A percentile compares a stretch with the other conserved stretches of the same genome.
phyloP scores from a whole-genome alignment of 2,797 vertebrate genomes.

The Lacerta bilineata region DNA sequence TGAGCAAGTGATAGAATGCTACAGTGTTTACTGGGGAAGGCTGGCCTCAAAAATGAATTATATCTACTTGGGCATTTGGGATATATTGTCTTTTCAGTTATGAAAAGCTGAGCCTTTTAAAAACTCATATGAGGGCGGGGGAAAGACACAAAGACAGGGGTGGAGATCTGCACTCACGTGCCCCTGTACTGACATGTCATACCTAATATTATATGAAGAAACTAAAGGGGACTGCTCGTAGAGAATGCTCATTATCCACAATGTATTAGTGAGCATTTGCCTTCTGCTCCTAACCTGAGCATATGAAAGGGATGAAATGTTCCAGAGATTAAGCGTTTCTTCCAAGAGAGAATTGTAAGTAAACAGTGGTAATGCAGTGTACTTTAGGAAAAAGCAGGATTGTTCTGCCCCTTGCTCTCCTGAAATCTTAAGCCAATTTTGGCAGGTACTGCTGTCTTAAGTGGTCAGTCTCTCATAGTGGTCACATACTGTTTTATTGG shows the following conservation, averaged over 20 bases:
- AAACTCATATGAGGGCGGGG: too few species aligned
- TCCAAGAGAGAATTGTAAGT: slow-evolving; percentile 60
- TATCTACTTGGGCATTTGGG: background rate
- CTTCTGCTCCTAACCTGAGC: slow-evolving; percentile 49
- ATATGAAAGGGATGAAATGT: slow-evolving; percentile 51
- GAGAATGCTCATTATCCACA: slow-evolving; percentile 25
- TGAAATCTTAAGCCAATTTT: slow-evolving; percentile 75
- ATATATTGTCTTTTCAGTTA: background rate
- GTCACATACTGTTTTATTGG: slow-evolving; percentile 85
- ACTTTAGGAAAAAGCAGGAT: slow-evolving; percentile 64
- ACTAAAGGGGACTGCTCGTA: slow-evolving; percentile 44
- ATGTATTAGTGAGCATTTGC: slow-evolving; percentile 23
- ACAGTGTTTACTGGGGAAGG: background rate
- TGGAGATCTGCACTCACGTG: background rate
- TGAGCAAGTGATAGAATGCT: background rate
- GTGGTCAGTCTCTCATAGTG: slow-evolving; percentile 81
- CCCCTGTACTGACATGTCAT: slow-evolving; percentile 7
- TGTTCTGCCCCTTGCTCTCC: slow-evolving; percentile 71
- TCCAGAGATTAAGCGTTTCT: slow-evolving; percentile 65
- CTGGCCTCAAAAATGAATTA: background rate
- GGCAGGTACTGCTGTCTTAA: slow-evolving; percentile 74
- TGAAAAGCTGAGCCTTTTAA: background rate
- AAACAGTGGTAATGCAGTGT: slow-evolving; percentile 60
- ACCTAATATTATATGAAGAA: slow-evolving; percentile 42
- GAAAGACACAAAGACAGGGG: background rate